Evolutionary conservation across 2,113 vertebrate species (phyloP).

Genomic region (Pteruthius melanotis): DNA sequence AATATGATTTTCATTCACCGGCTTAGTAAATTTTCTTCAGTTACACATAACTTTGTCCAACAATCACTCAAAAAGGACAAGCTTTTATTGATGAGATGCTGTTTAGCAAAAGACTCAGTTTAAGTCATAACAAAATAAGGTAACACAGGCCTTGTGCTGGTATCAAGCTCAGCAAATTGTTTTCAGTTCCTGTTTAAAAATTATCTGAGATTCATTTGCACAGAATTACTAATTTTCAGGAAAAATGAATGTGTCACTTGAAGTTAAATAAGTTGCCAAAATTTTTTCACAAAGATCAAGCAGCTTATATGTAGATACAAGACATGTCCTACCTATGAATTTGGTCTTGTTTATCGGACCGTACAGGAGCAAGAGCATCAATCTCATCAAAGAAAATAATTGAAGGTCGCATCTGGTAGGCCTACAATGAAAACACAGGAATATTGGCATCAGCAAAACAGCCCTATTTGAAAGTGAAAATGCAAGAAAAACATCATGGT

Average conservation of each 20-base stretch:
- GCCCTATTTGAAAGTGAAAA: neutral
- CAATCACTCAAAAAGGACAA: neutral
- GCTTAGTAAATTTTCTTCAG: neutral
- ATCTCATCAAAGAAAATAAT: conserved; percentile 98
- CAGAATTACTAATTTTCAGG: neutral
- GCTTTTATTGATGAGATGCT: neutral
- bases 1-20: neutral
- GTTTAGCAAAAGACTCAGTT: neutral
- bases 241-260: neutral
- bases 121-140: neutral
- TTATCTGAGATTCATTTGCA: neutral
- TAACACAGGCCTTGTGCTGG: neutral
- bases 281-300: neutral
- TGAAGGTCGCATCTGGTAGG: conserved; percentile 90
- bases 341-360: conserved; percentile 91
- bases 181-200: neutral
- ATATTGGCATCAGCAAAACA: neutral
- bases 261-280: neutral
- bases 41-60: neutral
- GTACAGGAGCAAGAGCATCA: conserved; percentile 90
- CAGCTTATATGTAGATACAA: neutral
- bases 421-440: conserved; percentile 69
- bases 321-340: conserved; percentile 83
- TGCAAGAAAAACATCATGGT: neutral
- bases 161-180: neutral